Percentiles rank a stretch among this genome's conserved stretches.
Conservation (phyloP, 2,113 vertebrate species). For the Columba livia region DNA sequence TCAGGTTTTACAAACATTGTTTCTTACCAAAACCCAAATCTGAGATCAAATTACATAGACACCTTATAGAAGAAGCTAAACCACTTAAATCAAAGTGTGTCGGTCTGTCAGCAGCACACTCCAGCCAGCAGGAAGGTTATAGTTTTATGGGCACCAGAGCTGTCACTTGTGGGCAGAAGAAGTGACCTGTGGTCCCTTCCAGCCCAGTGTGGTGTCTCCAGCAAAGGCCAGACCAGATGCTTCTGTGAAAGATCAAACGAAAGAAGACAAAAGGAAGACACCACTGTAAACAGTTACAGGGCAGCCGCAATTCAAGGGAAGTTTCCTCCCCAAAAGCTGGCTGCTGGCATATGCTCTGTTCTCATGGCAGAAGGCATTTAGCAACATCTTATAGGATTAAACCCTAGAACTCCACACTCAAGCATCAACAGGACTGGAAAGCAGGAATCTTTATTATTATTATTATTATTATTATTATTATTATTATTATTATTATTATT, state of each 20-base stretch:
- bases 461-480: too few relatives aligned
- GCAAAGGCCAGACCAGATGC: constrained; percentile 55
- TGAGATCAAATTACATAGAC: not conserved
- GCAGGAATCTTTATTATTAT: not conserved
- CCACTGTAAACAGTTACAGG: constrained; percentile 49
- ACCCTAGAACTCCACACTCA: not conserved
- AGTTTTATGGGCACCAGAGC: constrained; percentile 43
- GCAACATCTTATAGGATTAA: constrained; percentile 28
- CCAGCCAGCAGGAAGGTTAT: not conserved
- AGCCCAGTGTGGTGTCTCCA: constrained; percentile 45
- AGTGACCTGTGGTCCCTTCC: constrained; percentile 43
- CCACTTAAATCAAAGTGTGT: not conserved
- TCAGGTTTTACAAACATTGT: not conserved
- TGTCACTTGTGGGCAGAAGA: constrained; percentile 45
- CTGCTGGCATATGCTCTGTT: constrained; percentile 29
- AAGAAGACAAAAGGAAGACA: constrained; percentile 54
- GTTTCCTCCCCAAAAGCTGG: not conserved
- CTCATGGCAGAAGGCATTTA: constrained; percentile 42
- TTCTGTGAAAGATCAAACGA: constrained; percentile 57
- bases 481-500: not conserved
- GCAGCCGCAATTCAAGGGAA: constrained; percentile 25
- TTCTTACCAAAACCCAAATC: not conserved
- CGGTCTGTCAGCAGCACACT: not conserved
- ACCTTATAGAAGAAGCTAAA: not conserved
- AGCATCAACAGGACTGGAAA: not conserved